A percentile compares a stretch with the other conserved stretches of the same genome.
phyloP scores from a whole-genome alignment of 2,888 invertebrate species.

The Lasioglossum zephyrum region DNA sequence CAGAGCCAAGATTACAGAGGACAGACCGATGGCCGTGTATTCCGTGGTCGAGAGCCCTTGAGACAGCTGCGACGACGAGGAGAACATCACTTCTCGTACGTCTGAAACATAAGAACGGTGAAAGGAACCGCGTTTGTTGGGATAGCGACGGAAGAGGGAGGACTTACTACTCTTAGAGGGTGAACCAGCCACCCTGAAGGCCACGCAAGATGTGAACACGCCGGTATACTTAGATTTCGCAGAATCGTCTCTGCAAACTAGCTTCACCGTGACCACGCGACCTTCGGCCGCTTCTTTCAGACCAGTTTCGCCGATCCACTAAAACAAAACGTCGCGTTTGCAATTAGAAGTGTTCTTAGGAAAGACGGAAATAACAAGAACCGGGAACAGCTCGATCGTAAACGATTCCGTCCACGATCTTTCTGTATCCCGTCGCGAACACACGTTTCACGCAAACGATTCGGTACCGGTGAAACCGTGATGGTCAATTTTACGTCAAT shows the following conservation, averaged over 20 bases:
- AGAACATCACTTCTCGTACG: conserved; percentile 92
- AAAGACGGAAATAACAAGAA: background rate
- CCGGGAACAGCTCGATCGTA: background rate
- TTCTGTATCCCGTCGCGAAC: background rate
- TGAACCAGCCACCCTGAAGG: conserved; percentile 93
- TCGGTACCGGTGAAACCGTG: background rate
- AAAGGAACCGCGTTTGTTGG: too few relatives aligned
- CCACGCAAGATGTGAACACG: conserved; percentile 93
- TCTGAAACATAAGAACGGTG: conserved; percentile 84
- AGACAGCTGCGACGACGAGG: conserved; percentile 85
- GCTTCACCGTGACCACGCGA: conserved; percentile 91
- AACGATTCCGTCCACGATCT: background rate
- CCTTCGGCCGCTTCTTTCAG: conserved; percentile 92
- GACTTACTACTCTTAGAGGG: conserved; percentile 89
- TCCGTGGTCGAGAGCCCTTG: conserved; percentile 90
- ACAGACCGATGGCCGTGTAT: conserved; percentile 93
- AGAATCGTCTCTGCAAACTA: conserved; percentile 91
- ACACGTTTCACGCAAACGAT: background rate
- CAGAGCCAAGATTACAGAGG: conserved; percentile 93
- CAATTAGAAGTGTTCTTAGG: background rate
- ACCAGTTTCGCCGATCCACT: conserved; percentile 95
- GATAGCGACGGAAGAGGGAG: background rate
- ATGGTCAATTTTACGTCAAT: background rate
- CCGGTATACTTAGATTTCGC: conserved; percentile 84
- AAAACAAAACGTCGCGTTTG: conserved; percentile 72